Conservation (phyloP, 2,113 vertebrate species). For the Leptobrachium ailaonicum region DNA sequence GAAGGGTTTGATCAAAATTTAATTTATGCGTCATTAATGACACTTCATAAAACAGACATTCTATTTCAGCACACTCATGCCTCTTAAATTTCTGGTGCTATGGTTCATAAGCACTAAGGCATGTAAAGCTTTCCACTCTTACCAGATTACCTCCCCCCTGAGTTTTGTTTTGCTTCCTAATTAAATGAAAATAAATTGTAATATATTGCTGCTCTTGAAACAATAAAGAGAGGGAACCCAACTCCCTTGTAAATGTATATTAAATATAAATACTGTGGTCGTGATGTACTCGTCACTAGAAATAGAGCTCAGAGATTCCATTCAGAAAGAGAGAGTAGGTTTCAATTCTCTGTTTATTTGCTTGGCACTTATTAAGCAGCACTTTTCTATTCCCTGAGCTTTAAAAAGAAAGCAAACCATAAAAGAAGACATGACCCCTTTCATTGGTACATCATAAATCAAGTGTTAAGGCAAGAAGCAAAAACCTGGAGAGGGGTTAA, state of each 20-base stretch:
- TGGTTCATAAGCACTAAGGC: too few species aligned
- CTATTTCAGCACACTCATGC: too few species aligned
- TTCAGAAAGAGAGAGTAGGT: conserved; percentile 61
- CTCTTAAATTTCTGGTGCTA: too few species aligned
- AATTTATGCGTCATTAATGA: too few species aligned
- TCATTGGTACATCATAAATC: conserved; percentile 77
- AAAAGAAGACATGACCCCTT: conserved; percentile 80
- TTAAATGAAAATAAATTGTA: neutral
- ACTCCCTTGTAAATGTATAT: neutral
- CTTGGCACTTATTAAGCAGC: conserved; percentile 68
- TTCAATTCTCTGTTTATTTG: conserved; percentile 67
- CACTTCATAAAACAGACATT: too few species aligned
- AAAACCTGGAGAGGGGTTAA: conserved; percentile 75
- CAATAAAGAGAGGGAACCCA: neutral
- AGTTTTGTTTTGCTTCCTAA: neutral
- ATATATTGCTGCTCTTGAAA: neutral
- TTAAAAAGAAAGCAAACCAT: conserved; percentile 73
- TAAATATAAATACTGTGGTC: neutral
- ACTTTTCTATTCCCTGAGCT: conserved; percentile 76
- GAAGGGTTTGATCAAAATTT: too few species aligned
- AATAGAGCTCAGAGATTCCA: conserved; percentile 55
- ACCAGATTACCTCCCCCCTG: neutral
- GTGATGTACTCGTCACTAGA: neutral
- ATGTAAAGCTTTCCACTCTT: too few species aligned
- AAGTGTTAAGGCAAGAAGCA: conserved; percentile 76